These are phyloP conservation scores for Cryptocephalus primarius DNA, from an alignment of 2,888 invertebrate species.

Conservation along the genomic window DNA sequence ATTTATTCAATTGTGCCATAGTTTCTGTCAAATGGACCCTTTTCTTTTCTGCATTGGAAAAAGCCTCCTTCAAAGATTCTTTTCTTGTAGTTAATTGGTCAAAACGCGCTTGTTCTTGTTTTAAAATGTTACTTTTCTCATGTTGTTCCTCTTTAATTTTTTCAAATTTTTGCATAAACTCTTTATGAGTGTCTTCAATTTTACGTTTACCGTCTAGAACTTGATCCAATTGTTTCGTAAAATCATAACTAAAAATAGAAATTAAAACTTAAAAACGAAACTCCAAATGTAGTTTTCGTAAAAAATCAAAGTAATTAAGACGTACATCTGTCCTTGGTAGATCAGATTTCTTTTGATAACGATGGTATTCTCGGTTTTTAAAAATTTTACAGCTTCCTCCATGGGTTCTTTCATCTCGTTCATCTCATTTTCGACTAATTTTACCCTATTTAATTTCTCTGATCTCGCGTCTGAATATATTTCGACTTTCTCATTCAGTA, in stretches of 20 bases:
- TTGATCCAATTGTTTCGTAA: conserved; percentile 43
- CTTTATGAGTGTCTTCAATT: conserved; percentile 49
- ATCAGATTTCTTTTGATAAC: conserved; percentile 57
- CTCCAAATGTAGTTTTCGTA: background rate
- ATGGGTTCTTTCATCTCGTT: conserved; percentile 67
- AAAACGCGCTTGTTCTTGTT: conserved; percentile 24
- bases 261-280: conserved; percentile 1
- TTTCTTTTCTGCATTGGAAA: conserved; percentile 53
- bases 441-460: conserved; percentile 76
- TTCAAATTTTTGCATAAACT: conserved; percentile 46
- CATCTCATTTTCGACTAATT: conserved; percentile 72
- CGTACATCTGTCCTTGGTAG: conserved; percentile 59
- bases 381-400: conserved; percentile 63
- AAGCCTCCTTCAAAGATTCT: conserved; percentile 37
- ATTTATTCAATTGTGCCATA: conserved; percentile 56
- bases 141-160: conserved; percentile 40
- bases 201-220: conserved; percentile 44
- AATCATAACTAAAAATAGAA: conserved; percentile 39
- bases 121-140: conserved; percentile 32
- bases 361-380: conserved; percentile 70
- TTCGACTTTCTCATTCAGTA: conserved; percentile 63
- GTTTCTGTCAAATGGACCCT: conserved; percentile 56
- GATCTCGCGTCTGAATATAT: conserved; percentile 58
- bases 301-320: conserved; percentile 2
- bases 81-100: conserved; percentile 34